Base-by-base conservation (phyloP, 2,888 invertebrate species). In the Pandemis cinnamomeana region DNA sequence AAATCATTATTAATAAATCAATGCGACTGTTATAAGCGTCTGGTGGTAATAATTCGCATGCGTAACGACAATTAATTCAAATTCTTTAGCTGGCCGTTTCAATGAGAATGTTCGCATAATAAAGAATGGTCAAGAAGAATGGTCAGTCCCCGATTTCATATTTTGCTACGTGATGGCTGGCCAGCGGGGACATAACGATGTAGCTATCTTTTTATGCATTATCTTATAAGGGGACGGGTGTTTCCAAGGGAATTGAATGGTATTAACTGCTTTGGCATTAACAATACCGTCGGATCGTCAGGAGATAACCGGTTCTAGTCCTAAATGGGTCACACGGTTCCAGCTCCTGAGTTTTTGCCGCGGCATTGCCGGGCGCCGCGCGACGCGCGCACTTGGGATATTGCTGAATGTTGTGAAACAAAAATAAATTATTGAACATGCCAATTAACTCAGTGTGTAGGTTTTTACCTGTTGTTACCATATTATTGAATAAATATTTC, bases 321-420 rank as follows among this genome's bases (percentile, higher is more conserved):
- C 88, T 92, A 93, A 93, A 94, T 93, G 93, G 94, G 93, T 94
- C 93, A 93, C 94, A 94, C 94, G 93, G 93, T 93, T 91, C 86
- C 88, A 88, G 86, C 87, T 88, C 89, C 90, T 87, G 86, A 86
- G 86, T 91, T 91, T 90, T 91, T 91, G 87, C 86, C 85, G 87
- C 87, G 85, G 86, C 51, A 78, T 78, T 61, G 51, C 71, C 55
- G 67, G 71, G 71, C 68, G 7, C 20, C 46, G 71, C 58, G 62
- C 11, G 11, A 5, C 44, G 27, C 27, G 27, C 67, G 5, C 58
- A 55, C 41, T 48, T 66, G 71, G 55, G 71, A 66, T 71, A 10
- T 62, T 71, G 69, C 72, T 42, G 66, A 66, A 46, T 48, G n/a
- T 67, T 67, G 7, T 67, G 61, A 36, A 46, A 44, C 58, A 66